phyloP scores from a whole-genome alignment of 2,888 invertebrate genomes.

The Synanthedon andrenaeformis region DNA sequence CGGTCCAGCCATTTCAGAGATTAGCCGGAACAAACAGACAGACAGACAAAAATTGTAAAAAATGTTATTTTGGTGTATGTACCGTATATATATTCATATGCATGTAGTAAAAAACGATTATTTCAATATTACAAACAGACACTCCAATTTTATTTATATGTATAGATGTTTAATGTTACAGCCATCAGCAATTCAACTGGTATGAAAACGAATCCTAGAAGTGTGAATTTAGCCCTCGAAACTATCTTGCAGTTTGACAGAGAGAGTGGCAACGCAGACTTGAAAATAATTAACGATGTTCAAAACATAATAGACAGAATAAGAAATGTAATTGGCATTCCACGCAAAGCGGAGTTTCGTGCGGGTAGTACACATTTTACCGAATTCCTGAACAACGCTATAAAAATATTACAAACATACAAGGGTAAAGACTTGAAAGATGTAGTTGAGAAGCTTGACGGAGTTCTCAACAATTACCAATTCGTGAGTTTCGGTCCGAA shows the following conservation, averaged over 20 bases:
- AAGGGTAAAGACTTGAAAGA: slow-evolving; percentile 26
- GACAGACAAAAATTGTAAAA: too few species aligned
- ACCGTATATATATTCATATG: too few species aligned
- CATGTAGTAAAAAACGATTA: too few species aligned
- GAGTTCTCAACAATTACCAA: slow-evolving; percentile 26
- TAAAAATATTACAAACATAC: slow-evolving; percentile 18
- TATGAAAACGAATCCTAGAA: slow-evolving; percentile 10
- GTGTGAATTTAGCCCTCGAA: slow-evolving; percentile 34
- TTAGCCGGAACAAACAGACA: too few species aligned
- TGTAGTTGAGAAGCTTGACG: slow-evolving; percentile 15
- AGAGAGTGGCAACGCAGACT: slow-evolving; percentile 18
- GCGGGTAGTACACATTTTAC: slow-evolving; percentile 17
- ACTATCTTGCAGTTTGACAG: slow-evolving; percentile 35
- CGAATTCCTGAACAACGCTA: slow-evolving; percentile 23
- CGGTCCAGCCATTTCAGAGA: too few species aligned
- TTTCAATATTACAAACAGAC: too few species aligned
- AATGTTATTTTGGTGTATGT: too few species aligned
- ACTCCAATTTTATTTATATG: too few species aligned
- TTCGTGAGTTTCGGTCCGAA: slow-evolving; percentile 12
- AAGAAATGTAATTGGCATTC: slow-evolving; percentile 14
- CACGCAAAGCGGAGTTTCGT: not conserved
- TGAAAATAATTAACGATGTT: slow-evolving; percentile 24
- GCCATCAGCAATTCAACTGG: too few species aligned
- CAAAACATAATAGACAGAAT: slow-evolving; percentile 23
- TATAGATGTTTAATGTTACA: too few species aligned